Evolutionary conservation across 2,888 invertebrate genomes (phyloP).

Genomic region (Epinotia nisella): DNA sequence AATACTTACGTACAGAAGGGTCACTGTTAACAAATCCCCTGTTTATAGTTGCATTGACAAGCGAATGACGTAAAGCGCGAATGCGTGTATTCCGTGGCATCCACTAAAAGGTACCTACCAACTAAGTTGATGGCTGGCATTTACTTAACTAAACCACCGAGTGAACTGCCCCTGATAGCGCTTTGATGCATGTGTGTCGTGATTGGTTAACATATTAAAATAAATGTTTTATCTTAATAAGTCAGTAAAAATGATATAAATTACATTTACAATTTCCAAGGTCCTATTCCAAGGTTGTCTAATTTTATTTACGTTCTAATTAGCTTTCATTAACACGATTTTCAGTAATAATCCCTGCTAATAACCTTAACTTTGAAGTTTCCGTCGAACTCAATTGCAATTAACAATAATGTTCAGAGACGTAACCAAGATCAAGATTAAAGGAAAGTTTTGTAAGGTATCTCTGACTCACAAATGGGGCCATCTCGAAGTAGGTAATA

Average conservation of each 20-base stretch:
- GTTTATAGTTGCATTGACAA: too few species aligned
- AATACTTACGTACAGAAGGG: too few species aligned
- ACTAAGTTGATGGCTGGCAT: too few species aligned
- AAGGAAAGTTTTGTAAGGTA: constrained; percentile 36
- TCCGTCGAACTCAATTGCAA: constrained; percentile 34
- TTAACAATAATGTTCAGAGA: constrained; percentile 35
- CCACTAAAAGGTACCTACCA: too few species aligned
- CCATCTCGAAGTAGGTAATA: constrained; percentile 24
- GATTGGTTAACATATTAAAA: too few species aligned
- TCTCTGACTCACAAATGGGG: constrained; percentile 18
- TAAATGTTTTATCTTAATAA: too few species aligned
- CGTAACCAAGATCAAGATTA: constrained; percentile 42
- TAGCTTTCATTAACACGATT: constrained; percentile 24
- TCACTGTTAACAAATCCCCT: too few species aligned
- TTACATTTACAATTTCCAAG: neutral
- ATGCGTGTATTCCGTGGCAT: too few species aligned
- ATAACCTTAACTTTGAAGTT: constrained; percentile 32
- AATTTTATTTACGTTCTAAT: constrained; percentile 23
- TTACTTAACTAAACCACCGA: too few species aligned
- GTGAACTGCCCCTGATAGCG: too few species aligned
- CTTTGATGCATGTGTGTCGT: too few species aligned
- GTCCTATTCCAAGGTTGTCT: neutral
- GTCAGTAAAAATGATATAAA: neutral
- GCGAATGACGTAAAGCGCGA: too few species aligned
- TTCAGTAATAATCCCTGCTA: constrained; percentile 21